These are phyloP conservation scores for Malurus splendens DNA, from an alignment of 2,797 vertebrate species.

Conservation along the genomic window DNA sequence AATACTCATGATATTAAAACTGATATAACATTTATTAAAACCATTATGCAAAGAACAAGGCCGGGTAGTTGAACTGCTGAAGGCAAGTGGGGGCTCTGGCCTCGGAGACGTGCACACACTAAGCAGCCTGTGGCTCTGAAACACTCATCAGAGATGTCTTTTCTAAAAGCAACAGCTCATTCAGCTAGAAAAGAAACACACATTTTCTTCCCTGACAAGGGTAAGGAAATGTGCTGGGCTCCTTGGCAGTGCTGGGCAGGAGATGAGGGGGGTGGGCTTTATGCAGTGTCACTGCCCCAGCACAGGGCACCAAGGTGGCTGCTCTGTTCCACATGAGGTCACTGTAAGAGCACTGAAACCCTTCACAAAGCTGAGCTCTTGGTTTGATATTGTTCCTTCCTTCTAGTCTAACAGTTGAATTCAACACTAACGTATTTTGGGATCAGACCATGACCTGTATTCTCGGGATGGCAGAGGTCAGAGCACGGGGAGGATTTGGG, in stretches of 20 bases:
- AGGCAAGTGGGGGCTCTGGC: background rate
- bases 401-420: background rate
- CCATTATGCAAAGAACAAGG: constrained; percentile 42
- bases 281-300: fast-evolving
- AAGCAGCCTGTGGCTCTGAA: background rate
- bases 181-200: background rate
- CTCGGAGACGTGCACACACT: background rate
- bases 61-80: constrained; percentile 12
- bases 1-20: constrained; percentile 64
- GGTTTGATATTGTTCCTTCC: background rate
- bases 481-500: background rate
- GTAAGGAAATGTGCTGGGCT: fast-evolving
- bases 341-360: constrained; percentile 30
- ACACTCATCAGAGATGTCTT: background rate
- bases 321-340: constrained; percentile 53
- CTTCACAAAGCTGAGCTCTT: background rate
- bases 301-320: background rate
- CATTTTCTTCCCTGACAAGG: background rate
- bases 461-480: background rate
- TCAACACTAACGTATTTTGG: background rate
- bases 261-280: fast-evolving
- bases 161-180: background rate
- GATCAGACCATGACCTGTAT: background rate
- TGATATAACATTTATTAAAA: constrained; percentile 65
- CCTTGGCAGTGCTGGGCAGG: background rate